Conservation (phyloP, 30 jellyfish, hydroid and myxozoan species). For the Sanderia malayensis region DNA sequence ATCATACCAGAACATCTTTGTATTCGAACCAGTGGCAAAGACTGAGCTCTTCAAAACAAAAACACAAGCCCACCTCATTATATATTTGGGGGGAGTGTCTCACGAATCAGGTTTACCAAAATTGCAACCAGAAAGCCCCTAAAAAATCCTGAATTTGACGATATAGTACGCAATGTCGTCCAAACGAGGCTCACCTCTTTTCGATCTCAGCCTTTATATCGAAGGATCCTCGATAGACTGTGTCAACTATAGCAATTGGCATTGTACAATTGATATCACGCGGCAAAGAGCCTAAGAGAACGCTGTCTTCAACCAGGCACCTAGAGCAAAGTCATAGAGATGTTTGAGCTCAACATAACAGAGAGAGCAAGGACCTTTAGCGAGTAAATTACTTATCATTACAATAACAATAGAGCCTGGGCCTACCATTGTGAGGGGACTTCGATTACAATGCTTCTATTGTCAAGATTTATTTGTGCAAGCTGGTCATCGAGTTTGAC, state of each 20-base stretch:
- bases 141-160: too few relatives aligned
- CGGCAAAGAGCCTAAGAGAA: conserved; percentile 62
- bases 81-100: too few relatives aligned
- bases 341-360: too few relatives aligned
- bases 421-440: conserved; percentile 95
- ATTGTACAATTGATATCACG: conserved; percentile 37
- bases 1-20: conserved; percentile 56
- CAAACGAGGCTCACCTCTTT: conserved; percentile 60
- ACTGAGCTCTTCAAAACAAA: conserved; percentile 68
- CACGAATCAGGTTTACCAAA: too few relatives aligned
- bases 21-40: conserved; percentile 79
- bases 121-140: too few relatives aligned
- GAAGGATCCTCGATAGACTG: conserved; percentile 56
- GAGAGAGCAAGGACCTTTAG: background rate
- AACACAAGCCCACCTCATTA: too few relatives aligned
- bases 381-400: background rate
- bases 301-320: conserved; percentile 82
- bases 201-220: conserved; percentile 63
- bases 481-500: conserved; percentile 50
- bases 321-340: too few relatives aligned
- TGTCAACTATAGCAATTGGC: conserved; percentile 85
- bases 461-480: conserved; percentile 46
- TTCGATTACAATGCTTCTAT: conserved; percentile 50
- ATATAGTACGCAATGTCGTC: too few relatives aligned
- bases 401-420: background rate